Base-by-base conservation (phyloP, 2,888 invertebrate species). In the Lasius platythorax region DNA sequence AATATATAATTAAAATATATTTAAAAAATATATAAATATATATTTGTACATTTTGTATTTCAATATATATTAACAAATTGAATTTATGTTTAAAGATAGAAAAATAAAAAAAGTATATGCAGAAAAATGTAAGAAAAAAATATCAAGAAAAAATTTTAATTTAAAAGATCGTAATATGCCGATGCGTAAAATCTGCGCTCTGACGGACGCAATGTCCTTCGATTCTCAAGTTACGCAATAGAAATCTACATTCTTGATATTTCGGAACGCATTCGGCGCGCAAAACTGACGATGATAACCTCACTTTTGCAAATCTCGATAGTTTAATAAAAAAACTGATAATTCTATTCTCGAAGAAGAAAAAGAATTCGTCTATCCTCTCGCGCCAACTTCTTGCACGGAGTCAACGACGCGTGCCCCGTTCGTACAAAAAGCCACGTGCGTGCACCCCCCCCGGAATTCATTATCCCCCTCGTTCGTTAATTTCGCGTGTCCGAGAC, bases 301-400 rank as follows among this genome's bases (percentile, higher is more conserved):
- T 91, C 91, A 91, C 91, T 91, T 90, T 88, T 72, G 63, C 15
- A 50, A 68, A 82, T 82, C 28, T 82, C 28, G 56, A 74, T 72
- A 23, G 1, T 37, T 18, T 12, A 12, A 11, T 43, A 3, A 43
- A 18, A 18, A 56, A 37, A 11, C 3, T 1, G 30, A 37, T 8
- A 23, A 40, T 30, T 58, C n/a, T 8, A 4, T 33, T 12, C 37
- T 18, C 30, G 1, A 0, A 1, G 15, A 23, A 4, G 30, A 2
- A 4, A 23, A 12, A 0, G 2, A 23, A 12, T 8, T 37, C 6
- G 15, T 23, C 23, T 23, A 23, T 15, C 3, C 3, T 33, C 23
- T 15, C 12, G 53, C 50, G 50, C 40, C 2, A 28, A 11, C 4
- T 28, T 11, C n/a, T 46, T 28, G 37, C 50, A 61, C 61, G 64